Conservation (phyloP, 2,888 invertebrate genomes). For the Apodemia zela region DNA sequence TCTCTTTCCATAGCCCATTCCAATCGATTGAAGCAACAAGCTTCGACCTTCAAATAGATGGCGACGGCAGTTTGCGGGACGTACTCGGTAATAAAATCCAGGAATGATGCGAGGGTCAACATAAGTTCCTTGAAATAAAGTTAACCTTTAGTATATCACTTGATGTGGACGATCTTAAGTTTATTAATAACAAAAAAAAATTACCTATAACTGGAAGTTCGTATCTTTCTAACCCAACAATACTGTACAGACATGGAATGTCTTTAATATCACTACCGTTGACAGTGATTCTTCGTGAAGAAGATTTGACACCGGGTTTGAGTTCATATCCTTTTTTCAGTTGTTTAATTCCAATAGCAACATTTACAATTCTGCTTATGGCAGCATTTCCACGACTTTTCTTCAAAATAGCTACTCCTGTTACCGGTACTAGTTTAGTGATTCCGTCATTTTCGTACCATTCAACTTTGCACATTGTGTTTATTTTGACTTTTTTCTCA, state of each 20-base stretch:
- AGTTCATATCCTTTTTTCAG: slow-evolving; percentile 81
- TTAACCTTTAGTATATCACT: slow-evolving; percentile 3
- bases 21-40: slow-evolving; percentile 82
- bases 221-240: slow-evolving; percentile 83
- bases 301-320: slow-evolving; percentile 83
- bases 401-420: slow-evolving; percentile 78
- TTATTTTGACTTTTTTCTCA: slow-evolving; percentile 82
- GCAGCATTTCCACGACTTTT: slow-evolving; percentile 75
- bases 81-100: slow-evolving; percentile 86
- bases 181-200: not conserved
- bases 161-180: not conserved
- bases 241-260: slow-evolving; percentile 83
- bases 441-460: slow-evolving; percentile 84
- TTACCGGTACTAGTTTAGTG: slow-evolving; percentile 79
- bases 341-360: slow-evolving; percentile 78
- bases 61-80: slow-evolving; percentile 82
- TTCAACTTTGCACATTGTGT: slow-evolving; percentile 83
- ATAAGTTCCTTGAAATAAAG: slow-evolving; percentile 79
- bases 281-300: slow-evolving; percentile 82
- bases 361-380: slow-evolving; percentile 78
- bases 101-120: slow-evolving; percentile 86
- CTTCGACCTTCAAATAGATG: slow-evolving; percentile 84
- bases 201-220: slow-evolving; percentile 86
- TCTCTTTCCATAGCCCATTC: slow-evolving; percentile 88
- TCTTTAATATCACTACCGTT: slow-evolving; percentile 82